phyloP scores from a whole-genome alignment of 2,113 vertebrate genomes.

The Ploceus nigricollis region DNA sequence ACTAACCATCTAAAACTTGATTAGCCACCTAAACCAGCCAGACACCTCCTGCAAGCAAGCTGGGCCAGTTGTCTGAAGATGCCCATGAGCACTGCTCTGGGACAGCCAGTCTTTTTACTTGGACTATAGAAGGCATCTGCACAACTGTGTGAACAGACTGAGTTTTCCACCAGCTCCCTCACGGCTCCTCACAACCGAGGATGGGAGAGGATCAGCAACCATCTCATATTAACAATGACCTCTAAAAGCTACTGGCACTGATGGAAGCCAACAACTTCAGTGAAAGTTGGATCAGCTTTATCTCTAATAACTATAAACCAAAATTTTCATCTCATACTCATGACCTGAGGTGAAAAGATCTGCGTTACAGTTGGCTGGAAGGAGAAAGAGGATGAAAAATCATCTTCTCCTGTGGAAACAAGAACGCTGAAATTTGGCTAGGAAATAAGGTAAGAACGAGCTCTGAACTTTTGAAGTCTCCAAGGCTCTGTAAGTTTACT shows the following conservation, averaged over 20 bases:
- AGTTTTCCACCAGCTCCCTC: not conserved
- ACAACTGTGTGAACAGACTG: not conserved
- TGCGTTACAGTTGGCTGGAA: not conserved
- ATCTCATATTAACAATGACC: not conserved
- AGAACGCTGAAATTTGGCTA: not conserved
- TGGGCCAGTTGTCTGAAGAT: not conserved
- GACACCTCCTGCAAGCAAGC: not conserved
- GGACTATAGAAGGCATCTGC: not conserved
- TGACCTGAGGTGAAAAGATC: not conserved
- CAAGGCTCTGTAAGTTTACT: constrained; percentile 18
- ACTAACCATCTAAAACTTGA: not conserved
- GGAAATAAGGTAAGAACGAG: constrained; percentile 10
- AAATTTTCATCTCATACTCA: not conserved
- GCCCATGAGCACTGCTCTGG: not conserved
- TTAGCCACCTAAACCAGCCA: not conserved
- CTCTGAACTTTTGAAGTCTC: constrained; percentile 34
- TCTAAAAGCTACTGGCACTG: not conserved
- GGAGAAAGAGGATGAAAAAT: not conserved
- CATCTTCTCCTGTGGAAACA: not conserved
- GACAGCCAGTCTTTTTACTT: not conserved
- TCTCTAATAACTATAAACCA: not conserved
- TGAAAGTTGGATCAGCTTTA: not conserved
- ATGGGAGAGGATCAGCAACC: not conserved
- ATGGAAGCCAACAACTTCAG: not conserved
- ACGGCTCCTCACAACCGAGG: not conserved